A percentile compares a stretch with the other conserved stretches of the same genome.
phyloP scores from a whole-genome alignment of 2,888 invertebrate species.

The Smittia sp. region DNA sequence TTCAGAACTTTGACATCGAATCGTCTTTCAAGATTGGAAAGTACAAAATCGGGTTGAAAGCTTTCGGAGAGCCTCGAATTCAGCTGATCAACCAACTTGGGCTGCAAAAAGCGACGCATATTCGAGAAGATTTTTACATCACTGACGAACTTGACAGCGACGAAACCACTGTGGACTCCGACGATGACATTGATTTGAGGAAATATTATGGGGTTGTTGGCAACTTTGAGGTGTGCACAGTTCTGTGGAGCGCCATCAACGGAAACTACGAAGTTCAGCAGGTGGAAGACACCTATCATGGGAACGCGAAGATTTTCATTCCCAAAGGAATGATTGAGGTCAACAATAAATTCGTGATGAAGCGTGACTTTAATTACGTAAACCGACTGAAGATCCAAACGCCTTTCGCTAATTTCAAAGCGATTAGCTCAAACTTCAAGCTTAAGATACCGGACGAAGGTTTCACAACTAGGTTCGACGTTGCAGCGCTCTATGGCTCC shows the following conservation, averaged over 20 bases:
- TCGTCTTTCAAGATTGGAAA: slow-evolving; percentile 66
- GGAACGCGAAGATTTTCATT: slow-evolving; percentile 55
- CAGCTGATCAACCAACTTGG: slow-evolving; percentile 49
- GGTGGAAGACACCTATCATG: slow-evolving; percentile 54
- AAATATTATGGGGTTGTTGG: slow-evolving; percentile 57
- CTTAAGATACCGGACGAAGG: slow-evolving; percentile 54
- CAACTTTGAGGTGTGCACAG: slow-evolving; percentile 57
- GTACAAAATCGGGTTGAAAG: slow-evolving; percentile 58
- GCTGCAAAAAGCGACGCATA: slow-evolving; percentile 31
- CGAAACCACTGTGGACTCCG: slow-evolving; percentile 48
- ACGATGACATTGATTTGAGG: slow-evolving; percentile 51
- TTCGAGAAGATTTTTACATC: slow-evolving; percentile 41
- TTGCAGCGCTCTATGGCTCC: slow-evolving; percentile 53
- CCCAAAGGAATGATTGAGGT: slow-evolving; percentile 59
- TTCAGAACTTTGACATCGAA: slow-evolving; percentile 63
- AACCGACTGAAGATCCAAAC: slow-evolving; percentile 56
- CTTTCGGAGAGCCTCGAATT: slow-evolving; percentile 48
- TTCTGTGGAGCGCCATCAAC: slow-evolving; percentile 59
- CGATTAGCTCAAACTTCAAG: slow-evolving; percentile 56
- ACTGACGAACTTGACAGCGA: slow-evolving; percentile 44
- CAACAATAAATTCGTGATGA: slow-evolving; percentile 47
- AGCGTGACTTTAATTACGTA: slow-evolving; percentile 55
- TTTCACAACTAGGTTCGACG: slow-evolving; percentile 55
- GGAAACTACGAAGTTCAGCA: slow-evolving; percentile 59
- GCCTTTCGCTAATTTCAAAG: slow-evolving; percentile 54